phyloP scores from a whole-genome alignment of 2,888 invertebrate genomes.

The Leucophora obtusa region DNA sequence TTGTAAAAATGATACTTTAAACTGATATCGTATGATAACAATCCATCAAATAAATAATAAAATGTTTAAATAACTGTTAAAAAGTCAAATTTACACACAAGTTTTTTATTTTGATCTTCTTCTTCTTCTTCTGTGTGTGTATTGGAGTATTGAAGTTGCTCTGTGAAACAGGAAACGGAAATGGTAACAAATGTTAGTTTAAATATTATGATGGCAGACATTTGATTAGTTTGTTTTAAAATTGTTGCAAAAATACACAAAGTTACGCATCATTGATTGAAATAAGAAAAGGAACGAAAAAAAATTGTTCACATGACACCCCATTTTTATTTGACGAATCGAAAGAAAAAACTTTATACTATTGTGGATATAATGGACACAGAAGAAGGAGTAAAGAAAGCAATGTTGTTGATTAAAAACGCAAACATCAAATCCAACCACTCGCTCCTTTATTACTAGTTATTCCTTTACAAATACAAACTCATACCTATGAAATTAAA shows the following conservation, averaged over 20 bases:
- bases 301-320: not conserved
- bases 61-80: constrained; percentile 55
- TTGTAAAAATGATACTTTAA: constrained; percentile 62
- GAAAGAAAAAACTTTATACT: not conserved
- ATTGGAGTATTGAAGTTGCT: not conserved
- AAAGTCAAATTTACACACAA: constrained; percentile 55
- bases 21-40: constrained; percentile 48
- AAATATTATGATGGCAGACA: constrained; percentile 71
- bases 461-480: constrained; percentile 3
- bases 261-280: constrained; percentile 53
- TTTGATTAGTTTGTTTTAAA: constrained; percentile 75
- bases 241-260: constrained; percentile 11
- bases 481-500: not conserved
- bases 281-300: constrained; percentile 14
- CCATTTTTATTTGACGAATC: not conserved
- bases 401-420: constrained; percentile 73
- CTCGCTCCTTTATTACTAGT: constrained; percentile 17
- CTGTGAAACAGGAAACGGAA: constrained; percentile 63
- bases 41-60: constrained; percentile 64
- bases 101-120: not conserved
- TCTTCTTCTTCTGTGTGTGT: not conserved
- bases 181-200: constrained; percentile 59
- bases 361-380: not conserved
- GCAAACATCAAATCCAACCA: constrained; percentile 70
- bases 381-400: constrained; percentile 15